Evolutionary conservation across 2,888 invertebrate species (phyloP).

Genomic region (Lathronympha strigana): DNA sequence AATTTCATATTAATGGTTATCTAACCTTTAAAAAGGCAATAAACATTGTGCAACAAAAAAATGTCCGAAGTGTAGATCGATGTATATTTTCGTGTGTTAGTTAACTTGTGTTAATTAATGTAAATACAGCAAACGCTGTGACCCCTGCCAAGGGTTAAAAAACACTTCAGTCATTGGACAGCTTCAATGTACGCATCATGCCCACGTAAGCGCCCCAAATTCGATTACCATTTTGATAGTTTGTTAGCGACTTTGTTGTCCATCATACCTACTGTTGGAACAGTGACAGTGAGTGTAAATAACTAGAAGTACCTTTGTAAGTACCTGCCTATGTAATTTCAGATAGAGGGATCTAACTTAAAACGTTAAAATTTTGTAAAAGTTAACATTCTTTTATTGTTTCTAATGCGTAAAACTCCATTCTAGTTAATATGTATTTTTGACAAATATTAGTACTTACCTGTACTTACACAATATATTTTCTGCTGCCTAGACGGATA

Average conservation of each 20-base stretch:
- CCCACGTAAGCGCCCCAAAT: slow-evolving; percentile 4
- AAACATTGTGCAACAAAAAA: slow-evolving; percentile 13
- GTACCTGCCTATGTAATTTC: too few relatives aligned
- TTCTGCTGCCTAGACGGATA: too few relatives aligned
- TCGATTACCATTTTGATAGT: not conserved
- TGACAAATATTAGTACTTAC: too few relatives aligned
- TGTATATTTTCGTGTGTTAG: slow-evolving; percentile 32
- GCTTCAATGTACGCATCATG: not conserved
- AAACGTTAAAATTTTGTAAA: too few relatives aligned
- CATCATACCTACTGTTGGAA: not conserved
- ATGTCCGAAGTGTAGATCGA: not conserved
- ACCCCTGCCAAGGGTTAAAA: slow-evolving; percentile 31
- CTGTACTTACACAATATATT: too few relatives aligned
- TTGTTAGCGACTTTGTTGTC: not conserved
- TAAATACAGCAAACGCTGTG: slow-evolving; percentile 33
- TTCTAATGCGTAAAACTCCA: too few relatives aligned
- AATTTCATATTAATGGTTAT: not conserved
- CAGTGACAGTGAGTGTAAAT: too few relatives aligned
- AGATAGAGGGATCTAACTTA: too few relatives aligned
- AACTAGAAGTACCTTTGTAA: too few relatives aligned
- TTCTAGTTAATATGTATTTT: too few relatives aligned
- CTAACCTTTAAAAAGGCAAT: not conserved
- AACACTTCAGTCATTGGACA: slow-evolving; percentile 28
- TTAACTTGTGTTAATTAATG: slow-evolving; percentile 39
- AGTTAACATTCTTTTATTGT: too few relatives aligned